phyloP scores from a whole-genome alignment of 2,888 invertebrate species.

The Biston stratarius region DNA sequence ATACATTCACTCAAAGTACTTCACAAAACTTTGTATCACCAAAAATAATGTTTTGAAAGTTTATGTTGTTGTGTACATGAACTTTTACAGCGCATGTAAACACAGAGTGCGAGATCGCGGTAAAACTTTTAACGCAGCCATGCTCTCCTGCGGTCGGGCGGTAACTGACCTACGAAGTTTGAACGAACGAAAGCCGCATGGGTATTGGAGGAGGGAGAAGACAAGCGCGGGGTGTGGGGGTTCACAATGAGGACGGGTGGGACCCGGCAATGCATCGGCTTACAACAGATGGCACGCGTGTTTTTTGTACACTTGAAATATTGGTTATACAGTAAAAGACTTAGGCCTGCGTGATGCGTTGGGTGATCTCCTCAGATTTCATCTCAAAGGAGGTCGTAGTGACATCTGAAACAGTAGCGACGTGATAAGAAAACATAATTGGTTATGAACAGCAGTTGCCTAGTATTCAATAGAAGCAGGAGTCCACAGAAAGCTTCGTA shows the following conservation, averaged over 20 bases:
- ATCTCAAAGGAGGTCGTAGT: constrained; percentile 81
- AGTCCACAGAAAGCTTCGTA: not conserved
- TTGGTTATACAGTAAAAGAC: constrained; percentile 80
- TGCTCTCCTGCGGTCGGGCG: constrained; percentile 86
- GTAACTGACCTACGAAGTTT: constrained; percentile 88
- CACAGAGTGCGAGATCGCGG: constrained; percentile 80
- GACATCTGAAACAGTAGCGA: constrained; percentile 64
- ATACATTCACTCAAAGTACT: constrained; percentile 65
- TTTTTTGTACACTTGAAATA: constrained; percentile 82
- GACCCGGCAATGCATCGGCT: constrained; percentile 81
- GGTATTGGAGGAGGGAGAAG: constrained; percentile 69
- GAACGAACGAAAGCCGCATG: constrained; percentile 86
- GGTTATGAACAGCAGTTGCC: not conserved
- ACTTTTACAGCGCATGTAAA: constrained; percentile 81
- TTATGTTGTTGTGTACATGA: constrained; percentile 69
- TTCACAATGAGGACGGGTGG: constrained; percentile 71
- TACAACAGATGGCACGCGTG: constrained; percentile 86
- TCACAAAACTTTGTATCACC: constrained; percentile 68
- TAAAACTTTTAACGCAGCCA: constrained; percentile 85
- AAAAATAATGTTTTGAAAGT: constrained; percentile 66
- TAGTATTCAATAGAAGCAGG: not conserved
- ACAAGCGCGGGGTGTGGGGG: constrained; percentile 65
- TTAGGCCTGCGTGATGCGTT: constrained; percentile 80
- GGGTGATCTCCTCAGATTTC: constrained; percentile 76
- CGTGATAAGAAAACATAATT: constrained; percentile 4